These are phyloP conservation scores for Aphidoletes aphidimyza DNA, from an alignment of 2,888 invertebrate species.

Conservation along the genomic window DNA sequence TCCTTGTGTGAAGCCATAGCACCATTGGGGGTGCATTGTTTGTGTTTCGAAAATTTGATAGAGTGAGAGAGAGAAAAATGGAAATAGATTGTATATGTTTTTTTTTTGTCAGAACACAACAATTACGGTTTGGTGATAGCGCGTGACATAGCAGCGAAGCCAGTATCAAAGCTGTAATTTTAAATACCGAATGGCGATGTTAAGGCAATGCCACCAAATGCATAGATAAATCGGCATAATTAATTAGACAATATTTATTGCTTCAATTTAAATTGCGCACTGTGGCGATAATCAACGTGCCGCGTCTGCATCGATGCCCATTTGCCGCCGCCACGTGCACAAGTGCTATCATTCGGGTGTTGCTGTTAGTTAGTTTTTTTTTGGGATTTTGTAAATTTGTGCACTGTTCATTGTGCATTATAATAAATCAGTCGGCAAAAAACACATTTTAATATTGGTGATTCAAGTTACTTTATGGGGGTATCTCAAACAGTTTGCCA, in stretches of 20 bases:
- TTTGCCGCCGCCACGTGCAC: background rate
- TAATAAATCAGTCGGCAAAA: background rate
- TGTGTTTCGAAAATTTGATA: no score
- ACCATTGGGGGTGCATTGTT: background rate
- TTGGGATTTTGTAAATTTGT: background rate
- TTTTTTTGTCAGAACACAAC: no score
- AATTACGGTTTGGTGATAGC: background rate
- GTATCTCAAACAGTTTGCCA: background rate
- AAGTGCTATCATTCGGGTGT: background rate
- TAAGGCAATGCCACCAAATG: constrained; percentile 9
- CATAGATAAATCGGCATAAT: constrained; percentile 33
- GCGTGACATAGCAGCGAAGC: background rate
- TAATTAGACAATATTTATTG: constrained; percentile 45
- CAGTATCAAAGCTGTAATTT: background rate
- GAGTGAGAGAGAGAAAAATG: background rate
- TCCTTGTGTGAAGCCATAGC: background rate
- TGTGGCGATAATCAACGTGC: background rate
- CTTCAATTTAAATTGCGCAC: constrained; percentile 17
- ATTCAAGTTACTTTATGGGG: background rate
- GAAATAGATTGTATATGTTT: background rate
- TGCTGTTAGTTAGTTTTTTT: no score
- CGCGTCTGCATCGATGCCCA: background rate
- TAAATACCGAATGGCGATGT: background rate
- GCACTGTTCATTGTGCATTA: background rate
- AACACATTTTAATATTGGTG: background rate